Percentiles rank a stretch among this genome's conserved stretches.
These are phyloP conservation scores for Enoplosus armatus DNA, from an alignment of 2,797 vertebrate genomes.

Conservation along the genomic window DNA sequence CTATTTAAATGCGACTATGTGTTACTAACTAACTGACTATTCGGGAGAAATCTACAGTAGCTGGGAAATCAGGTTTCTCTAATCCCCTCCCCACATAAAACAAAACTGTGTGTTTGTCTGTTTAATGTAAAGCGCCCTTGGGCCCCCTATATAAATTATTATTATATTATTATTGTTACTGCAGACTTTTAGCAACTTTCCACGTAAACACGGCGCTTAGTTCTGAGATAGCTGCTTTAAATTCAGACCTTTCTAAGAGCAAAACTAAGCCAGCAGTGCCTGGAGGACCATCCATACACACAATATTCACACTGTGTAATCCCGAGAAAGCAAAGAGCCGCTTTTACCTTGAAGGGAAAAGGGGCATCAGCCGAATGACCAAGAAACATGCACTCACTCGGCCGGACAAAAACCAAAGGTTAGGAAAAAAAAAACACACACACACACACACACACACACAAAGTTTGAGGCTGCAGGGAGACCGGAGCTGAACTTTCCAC, in stretches of 20 bases:
- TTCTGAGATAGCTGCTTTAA: not conserved
- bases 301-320: not conserved
- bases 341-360: conserved; percentile 7
- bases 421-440: too few relatives aligned
- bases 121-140: too few relatives aligned
- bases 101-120: rapidly evolving
- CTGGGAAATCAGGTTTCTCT: not conserved
- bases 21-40: not conserved
- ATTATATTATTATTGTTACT: too few relatives aligned
- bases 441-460: too few relatives aligned
- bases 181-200: too few relatives aligned
- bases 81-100: not conserved
- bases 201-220: not conserved
- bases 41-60: too few relatives aligned
- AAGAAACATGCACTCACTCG: conserved; percentile 27
- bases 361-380: not conserved
- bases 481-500: conserved; percentile 3
- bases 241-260: not conserved
- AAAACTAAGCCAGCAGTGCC: not conserved
- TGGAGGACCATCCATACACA: not conserved
- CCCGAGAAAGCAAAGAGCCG: conserved; percentile 14
- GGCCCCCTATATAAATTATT: too few relatives aligned
- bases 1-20: too few relatives aligned
- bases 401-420: conserved; percentile 37
- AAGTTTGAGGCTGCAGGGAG: not conserved